Conservation (phyloP, 2,113 vertebrate species). For the Microcebus lehilahytsara region DNA sequence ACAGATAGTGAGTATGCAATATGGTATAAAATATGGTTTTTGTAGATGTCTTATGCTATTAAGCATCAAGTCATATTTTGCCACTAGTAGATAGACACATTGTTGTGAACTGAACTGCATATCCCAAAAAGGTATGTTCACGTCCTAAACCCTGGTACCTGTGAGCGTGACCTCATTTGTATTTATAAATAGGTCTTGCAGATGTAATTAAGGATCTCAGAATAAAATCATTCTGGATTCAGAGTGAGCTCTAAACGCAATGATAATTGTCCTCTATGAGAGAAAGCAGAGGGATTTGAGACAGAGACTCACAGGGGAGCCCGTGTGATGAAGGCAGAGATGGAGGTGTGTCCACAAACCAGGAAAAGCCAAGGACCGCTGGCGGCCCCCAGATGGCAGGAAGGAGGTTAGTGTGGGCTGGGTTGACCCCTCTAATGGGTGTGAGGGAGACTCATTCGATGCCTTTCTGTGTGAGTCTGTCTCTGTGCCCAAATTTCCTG, state of each 20-base stretch:
- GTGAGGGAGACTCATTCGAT: accelerated
- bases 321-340: background rate
- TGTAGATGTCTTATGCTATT: background rate
- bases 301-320: background rate
- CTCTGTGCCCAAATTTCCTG: background rate
- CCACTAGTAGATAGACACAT: background rate
- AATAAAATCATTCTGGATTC: background rate
- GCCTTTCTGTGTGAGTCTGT: accelerated
- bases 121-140: background rate
- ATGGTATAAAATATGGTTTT: background rate
- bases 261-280: background rate
- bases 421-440: accelerated
- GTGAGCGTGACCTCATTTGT: background rate
- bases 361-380: accelerated
- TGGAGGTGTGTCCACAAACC: accelerated
- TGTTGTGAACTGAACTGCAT: background rate
- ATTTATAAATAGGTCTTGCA: background rate
- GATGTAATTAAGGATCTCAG: background rate
- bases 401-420: accelerated
- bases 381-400: accelerated
- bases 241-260: background rate
- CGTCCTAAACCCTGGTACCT: background rate
- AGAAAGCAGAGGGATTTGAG: background rate
- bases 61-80: background rate
- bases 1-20: background rate